These are phyloP conservation scores for Tetanocera ferruginea DNA, from an alignment of 2,888 invertebrate species.

Conservation along the genomic window DNA sequence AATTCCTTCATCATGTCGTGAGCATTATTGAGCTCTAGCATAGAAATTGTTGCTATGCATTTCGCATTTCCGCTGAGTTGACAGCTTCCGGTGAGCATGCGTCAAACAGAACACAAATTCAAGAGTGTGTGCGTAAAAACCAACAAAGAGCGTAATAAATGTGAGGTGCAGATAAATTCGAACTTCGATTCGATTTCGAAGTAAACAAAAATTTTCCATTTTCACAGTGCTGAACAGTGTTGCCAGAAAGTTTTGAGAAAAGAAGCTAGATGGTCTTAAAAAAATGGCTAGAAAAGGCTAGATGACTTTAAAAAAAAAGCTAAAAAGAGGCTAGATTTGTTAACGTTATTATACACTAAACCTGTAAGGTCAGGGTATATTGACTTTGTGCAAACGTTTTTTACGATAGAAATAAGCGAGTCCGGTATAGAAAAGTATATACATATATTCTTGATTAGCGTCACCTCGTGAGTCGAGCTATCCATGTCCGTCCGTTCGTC, in stretches of 20 bases:
- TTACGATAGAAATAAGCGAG: too few relatives aligned
- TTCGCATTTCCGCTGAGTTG: conserved; percentile 31
- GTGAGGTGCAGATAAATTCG: not conserved
- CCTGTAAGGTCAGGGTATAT: too few relatives aligned
- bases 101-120: not conserved
- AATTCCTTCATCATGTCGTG: conserved; percentile 3
- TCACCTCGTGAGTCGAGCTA: too few relatives aligned
- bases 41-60: conserved; percentile 29
- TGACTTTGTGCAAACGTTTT: too few relatives aligned
- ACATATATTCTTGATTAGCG: too few relatives aligned
- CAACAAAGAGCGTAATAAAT: not conserved
- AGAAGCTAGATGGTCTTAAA: too few relatives aligned
- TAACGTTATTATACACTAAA: too few relatives aligned
- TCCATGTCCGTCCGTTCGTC: too few relatives aligned
- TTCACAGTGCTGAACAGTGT: not conserved
- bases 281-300: too few relatives aligned
- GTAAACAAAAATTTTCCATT: conserved; percentile 1
- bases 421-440: too few relatives aligned
- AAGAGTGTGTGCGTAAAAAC: not conserved
- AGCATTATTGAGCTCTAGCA: not conserved
- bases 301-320: too few relatives aligned
- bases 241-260: not conserved
- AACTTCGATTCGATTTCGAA: not conserved
- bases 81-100: conserved; percentile 38
- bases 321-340: too few relatives aligned